These are phyloP conservation scores for Pachliopta kotzebuea DNA, from an alignment of 2,888 invertebrate species.

Conservation along the genomic window DNA sequence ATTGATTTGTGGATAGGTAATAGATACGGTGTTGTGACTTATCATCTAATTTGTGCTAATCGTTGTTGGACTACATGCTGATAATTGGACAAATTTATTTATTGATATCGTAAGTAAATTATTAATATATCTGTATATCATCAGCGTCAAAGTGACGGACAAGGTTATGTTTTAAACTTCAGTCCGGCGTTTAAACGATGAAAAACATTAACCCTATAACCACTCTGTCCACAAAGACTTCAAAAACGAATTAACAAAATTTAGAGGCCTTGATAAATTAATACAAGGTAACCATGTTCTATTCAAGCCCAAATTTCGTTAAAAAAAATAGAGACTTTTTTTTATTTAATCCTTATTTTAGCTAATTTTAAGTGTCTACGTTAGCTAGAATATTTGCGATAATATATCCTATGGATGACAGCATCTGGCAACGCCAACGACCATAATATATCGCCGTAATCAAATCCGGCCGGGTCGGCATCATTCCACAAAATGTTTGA, in stretches of 20 bases:
- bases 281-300: too few relatives aligned
- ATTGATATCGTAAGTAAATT: neutral
- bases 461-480: neutral
- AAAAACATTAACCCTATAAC: too few relatives aligned
- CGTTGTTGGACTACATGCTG: neutral
- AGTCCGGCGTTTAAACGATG: too few relatives aligned
- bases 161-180: neutral
- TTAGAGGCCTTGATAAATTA: too few relatives aligned
- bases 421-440: conserved; percentile 1
- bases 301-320: too few relatives aligned
- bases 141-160: neutral
- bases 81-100: neutral
- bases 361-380: neutral
- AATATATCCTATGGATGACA: conserved; percentile 1
- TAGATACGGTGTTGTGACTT: neutral
- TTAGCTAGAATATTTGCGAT: neutral
- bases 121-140: too few relatives aligned
- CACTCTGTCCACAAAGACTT: too few relatives aligned
- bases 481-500: conserved; percentile 1
- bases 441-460: conserved; percentile 1
- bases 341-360: too few relatives aligned
- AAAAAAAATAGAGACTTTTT: too few relatives aligned
- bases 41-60: neutral
- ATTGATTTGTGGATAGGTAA: neutral
- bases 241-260: too few relatives aligned